Conservation (phyloP, 2,113 vertebrate genomes). For the Pica pica region DNA sequence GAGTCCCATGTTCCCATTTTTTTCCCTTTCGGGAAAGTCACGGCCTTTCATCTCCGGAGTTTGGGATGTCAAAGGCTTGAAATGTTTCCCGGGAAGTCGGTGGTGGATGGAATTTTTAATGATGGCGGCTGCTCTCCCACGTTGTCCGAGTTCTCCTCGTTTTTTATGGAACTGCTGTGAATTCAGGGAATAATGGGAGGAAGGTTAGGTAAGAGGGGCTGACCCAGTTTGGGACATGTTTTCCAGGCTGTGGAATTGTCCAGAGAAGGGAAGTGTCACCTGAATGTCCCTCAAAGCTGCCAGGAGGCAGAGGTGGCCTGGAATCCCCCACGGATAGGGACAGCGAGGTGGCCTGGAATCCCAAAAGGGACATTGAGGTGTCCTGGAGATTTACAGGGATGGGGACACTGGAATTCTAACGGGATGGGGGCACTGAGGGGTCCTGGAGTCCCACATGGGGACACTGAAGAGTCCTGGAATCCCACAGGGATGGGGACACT, state of each 20-base stretch:
- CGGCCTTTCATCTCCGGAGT: rapidly evolving
- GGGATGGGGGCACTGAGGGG: no score
- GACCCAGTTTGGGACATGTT: neutral
- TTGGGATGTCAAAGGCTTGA: neutral
- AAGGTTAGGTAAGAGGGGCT: neutral
- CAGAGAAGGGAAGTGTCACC: neutral
- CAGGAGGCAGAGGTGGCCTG: neutral
- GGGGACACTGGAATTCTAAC: no score
- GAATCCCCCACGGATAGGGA: neutral
- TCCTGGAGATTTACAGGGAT: no score
- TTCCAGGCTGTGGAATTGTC: neutral
- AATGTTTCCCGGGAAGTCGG: rapidly evolving
- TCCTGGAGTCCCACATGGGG: no score
- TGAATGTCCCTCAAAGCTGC: neutral
- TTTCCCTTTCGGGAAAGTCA: neutral
- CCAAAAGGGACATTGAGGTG: neutral
- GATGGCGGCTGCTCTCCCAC: rapidly evolving
- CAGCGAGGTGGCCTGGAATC: neutral
- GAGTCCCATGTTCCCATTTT: neutral
- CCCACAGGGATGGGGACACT: neutral
- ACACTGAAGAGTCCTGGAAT: neutral
- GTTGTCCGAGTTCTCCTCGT: neutral
- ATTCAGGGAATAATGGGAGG: neutral
- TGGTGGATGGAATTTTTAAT: rapidly evolving
- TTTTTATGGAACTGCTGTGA: neutral